Conservation (phyloP, 2,797 vertebrate species). For the Brachymystax lenok region DNA sequence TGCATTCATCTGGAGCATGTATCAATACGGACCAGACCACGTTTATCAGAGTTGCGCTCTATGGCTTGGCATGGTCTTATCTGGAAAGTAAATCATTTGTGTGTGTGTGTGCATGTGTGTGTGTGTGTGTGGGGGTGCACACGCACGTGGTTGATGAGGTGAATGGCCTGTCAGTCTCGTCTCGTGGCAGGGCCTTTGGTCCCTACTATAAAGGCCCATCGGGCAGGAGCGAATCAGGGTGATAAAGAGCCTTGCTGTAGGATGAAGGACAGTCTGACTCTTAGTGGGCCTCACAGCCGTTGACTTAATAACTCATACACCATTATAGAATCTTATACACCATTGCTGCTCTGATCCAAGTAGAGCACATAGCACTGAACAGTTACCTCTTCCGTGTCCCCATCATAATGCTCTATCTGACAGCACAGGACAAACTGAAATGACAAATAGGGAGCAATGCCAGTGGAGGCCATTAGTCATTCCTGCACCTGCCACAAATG, state of each 20-base stretch:
- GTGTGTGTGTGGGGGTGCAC: not conserved
- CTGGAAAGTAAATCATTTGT: constrained; percentile 34
- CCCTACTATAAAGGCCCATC: not conserved
- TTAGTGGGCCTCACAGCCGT: not conserved
- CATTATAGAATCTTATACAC: not conserved
- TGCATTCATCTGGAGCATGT: constrained; percentile 47
- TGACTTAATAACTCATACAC: not conserved
- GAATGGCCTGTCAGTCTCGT: not conserved
- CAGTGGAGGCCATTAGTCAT: no score
- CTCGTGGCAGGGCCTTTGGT: not conserved
- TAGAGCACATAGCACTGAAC: not conserved
- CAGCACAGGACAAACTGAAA: no score
- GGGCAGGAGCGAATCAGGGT: not conserved
- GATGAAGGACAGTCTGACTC: constrained; percentile 36
- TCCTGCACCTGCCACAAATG: no score
- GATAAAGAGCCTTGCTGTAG: not conserved
- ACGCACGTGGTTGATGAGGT: not conserved
- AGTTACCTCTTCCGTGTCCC: no score
- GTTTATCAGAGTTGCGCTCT: not conserved
- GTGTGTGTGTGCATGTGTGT: constrained; percentile 9
- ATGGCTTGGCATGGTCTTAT: constrained; percentile 10
- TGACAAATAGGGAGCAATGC: no score
- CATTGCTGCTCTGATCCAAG: not conserved
- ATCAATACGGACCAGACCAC: constrained; percentile 33
- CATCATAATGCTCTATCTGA: no score